Evolutionary conservation across 2,888 invertebrate species (phyloP), one percentile per base, ranked within the genome.

Genomic region (Isotomurus palustris): DNA sequence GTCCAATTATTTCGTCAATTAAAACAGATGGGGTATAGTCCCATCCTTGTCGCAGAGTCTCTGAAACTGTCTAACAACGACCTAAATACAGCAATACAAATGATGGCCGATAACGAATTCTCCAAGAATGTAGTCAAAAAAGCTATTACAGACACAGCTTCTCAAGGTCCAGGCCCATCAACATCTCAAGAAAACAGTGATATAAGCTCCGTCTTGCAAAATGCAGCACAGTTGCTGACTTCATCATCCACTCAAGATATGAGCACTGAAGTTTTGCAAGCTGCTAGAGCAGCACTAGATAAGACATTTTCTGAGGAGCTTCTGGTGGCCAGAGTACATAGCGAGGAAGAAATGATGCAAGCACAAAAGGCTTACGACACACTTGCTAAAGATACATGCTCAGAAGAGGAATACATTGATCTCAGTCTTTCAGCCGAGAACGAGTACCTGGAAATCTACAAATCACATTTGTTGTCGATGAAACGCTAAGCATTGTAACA

Each of bases 371-470:
- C 87, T 0, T 81, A 81, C 57, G 74, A 79, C 12, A 78, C 86
- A 1, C 78, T 87, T 27, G 76, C 80, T 1, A 78, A 81, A 2
- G 83, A 84, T 63, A 77, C 81, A 38, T 74, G 77, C 3, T 76
- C 78, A 0, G 87, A 86, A 36, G 85, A 87, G 68, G 88, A 87
- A 66, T 84, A 89, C 72, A 77, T 89, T 54, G 86, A 88, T 76
- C 76, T 87, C 19, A 80, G 83, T 0, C 78, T 89, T 19, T 75
- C 79, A 0, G 84, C 86, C 62, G 89, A 90, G 73, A 83, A 84
- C 70, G 76, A 80, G 32, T 83, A 85, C 71, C 78, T 87, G 1
- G 78, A 75, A 17, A 83, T 84, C 73, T 87, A 87, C 75, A 81
- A 69, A 54, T 50, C 47, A 22, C 48, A 60, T 14, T 41, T 62